Evolutionary conservation across 1,140 invertebrate genomes (phyloP), one percentile per base, ranked within the genome.

Genomic region (Euschistus heros): DNA sequence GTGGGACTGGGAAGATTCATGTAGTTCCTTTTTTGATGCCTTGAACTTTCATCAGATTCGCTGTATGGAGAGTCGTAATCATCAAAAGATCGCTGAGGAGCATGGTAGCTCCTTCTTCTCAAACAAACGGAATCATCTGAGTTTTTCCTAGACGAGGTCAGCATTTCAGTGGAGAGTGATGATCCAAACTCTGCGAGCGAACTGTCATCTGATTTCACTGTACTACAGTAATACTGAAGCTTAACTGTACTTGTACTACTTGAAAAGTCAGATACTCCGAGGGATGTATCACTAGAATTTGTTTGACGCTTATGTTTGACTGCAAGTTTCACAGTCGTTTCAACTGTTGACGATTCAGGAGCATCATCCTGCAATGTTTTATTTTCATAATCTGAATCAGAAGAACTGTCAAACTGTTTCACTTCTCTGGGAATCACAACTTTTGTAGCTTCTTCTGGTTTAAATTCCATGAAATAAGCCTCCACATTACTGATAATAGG

Each of bases 261-360:
- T 0, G 87, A 90, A 86, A 87, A 91, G 70, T 91, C 88, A 1
- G 87, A 89, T 30, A 90, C 75, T 18, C 87, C 88, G 73, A 90
- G 86, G 0, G 88, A 90, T 1, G 88, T 91, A 72, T 91, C 84
- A 52, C 66, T 67, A 15, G 66, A 67, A 65, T 67, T 67, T 27
- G 63, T 63, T 20, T 47, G 37, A 17, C 30, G 65, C 27, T 85
- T 72, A 86, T 86, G 7, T 62, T 64, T 65, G 14, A 88, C 74
- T 6, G 84, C 86, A 70, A 87, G 84, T 73, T 86, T 83, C 0
- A 89, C 87, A 0, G 87, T 90, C 20, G 86, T 84, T 73, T 86
- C 67, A 52, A 64, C 66, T 17, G 67, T 66, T 0, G 68, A 68
- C 24, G 70, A 69, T 62, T 70, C 70, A 60, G 68, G 63, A 20